phyloP scores from a whole-genome alignment of 2,113 vertebrate genomes.

The Hippolais icterina region DNA sequence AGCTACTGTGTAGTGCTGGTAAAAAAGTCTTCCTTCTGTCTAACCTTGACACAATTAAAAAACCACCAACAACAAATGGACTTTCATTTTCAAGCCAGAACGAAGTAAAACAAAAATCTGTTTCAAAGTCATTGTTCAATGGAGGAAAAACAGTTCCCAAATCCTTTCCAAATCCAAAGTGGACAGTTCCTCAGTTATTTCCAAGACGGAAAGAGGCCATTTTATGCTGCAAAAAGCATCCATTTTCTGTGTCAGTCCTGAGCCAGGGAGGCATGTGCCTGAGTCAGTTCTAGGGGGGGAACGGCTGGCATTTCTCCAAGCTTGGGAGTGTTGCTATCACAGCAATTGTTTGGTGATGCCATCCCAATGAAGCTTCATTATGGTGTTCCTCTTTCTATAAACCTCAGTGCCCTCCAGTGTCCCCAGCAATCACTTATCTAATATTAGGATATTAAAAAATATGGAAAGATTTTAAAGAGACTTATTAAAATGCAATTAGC shows the following conservation, averaged over 20 bases:
- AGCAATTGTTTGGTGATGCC: constrained; percentile 58
- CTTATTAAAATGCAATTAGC: constrained; percentile 86
- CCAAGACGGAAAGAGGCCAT: constrained; percentile 48
- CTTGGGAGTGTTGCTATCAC: constrained; percentile 58
- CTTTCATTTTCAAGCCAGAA: not conserved
- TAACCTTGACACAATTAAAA: not conserved
- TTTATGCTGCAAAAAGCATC: constrained; percentile 58
- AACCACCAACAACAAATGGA: not conserved
- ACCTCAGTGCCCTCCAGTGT: constrained; percentile 81
- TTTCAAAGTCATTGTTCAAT: not conserved
- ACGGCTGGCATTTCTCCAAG: constrained; percentile 52
- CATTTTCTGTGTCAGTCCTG: constrained; percentile 56
- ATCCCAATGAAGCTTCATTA: constrained; percentile 64
- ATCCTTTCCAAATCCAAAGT: constrained; percentile 15
- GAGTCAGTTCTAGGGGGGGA: constrained; percentile 53
- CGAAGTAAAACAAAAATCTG: not conserved
- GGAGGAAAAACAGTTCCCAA: not conserved
- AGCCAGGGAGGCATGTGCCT: constrained; percentile 33
- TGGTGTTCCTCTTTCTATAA: constrained; percentile 68
- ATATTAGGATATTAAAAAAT: constrained; percentile 88
- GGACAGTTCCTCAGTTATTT: constrained; percentile 19
- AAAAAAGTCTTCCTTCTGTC: not conserved
- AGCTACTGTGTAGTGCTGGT: not conserved
- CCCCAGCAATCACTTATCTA: constrained; percentile 83
- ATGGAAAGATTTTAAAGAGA: constrained; percentile 84